Base-by-base conservation (phyloP, 2,888 invertebrate species). In the Acleris sparsana region DNA sequence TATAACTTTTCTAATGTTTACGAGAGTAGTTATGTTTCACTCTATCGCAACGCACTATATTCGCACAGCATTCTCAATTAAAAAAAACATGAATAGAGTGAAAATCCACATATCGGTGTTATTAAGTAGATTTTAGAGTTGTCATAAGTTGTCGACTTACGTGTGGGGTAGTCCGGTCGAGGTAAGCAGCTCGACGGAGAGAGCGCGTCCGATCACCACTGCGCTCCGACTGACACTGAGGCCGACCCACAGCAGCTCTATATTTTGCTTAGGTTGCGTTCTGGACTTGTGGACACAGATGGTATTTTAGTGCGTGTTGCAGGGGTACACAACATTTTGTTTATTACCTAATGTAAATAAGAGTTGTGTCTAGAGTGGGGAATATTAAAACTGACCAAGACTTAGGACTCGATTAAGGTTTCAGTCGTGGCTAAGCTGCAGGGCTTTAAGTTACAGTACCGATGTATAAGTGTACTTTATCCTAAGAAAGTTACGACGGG, bases 221-320 rank as follows among this genome's bases (percentile, higher is more conserved):
- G 74, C 79, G 77, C 63, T 59, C 72, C 67, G 74, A 60, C 66
- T 67, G 52, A 67, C 69, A 86, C 85, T 87, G 84, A 59, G 63
- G 61, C 69, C 67, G 65, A n/a, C 67, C 48, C 64, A 49, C 69
- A 48, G 59, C 33, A 58, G 57, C 76, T 66, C 59, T 71, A 63
- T 73, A 76, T 85, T 86, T 84, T 86, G 79, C 78, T 81, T 71
- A 66, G 72, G 73, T 78, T 77, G 75, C 70, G 70, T 62, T 66
- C 52, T 66, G 61, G 66, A 43, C 52, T 59, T 72, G 75, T 74
- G 71, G 71, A 73, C 72, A 74, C 72, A 68, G 75, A 72, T 76
- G 75, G 57, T 62, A 66, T 80, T 80, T 80, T 73, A 72, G 75
- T 76, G 74, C 78, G 76, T 71, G 74, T 67, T 70, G 25, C 78